Percentiles rank a stretch among this genome's conserved stretches.
phyloP scores from a whole-genome alignment of 2,113 vertebrate genomes.

The Chaetura pelagica region DNA sequence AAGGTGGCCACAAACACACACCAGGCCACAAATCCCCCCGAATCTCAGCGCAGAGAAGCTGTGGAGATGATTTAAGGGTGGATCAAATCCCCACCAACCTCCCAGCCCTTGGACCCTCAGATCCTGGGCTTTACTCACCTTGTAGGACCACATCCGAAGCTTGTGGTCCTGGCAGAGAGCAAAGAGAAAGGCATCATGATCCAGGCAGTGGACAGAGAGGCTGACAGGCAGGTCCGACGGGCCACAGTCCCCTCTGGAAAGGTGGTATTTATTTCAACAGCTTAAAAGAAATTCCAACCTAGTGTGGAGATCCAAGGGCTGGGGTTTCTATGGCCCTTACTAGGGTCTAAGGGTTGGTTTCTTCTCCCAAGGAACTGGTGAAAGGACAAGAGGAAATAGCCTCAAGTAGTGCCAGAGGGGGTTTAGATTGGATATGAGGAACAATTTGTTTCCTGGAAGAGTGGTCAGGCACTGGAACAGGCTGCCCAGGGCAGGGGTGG shows the following conservation, averaged over 20 bases:
- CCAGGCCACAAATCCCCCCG: rapidly evolving
- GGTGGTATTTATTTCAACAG: background rate
- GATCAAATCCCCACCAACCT: rapidly evolving
- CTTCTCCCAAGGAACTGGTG: too few relatives aligned
- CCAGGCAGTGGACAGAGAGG: conserved; percentile 85
- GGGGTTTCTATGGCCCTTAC: too few relatives aligned
- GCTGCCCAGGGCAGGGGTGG: too few relatives aligned
- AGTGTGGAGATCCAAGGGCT: too few relatives aligned
- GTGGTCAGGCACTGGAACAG: too few relatives aligned
- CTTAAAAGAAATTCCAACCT: too few relatives aligned
- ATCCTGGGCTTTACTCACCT: conserved; percentile 66
- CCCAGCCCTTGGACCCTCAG: rapidly evolving
- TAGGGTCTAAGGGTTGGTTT: too few relatives aligned
- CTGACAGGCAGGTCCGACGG: conserved; percentile 83
- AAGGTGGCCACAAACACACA: rapidly evolving
- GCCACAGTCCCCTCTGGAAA: conserved; percentile 84
- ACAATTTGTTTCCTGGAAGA: too few relatives aligned
- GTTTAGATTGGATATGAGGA: too few relatives aligned
- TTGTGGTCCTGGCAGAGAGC: conserved; percentile 94
- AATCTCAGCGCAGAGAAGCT: rapidly evolving
- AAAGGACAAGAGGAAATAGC: too few relatives aligned
- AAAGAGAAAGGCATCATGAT: conserved; percentile 90
- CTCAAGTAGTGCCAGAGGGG: too few relatives aligned
- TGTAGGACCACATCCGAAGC: conserved; percentile 95
- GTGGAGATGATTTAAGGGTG: rapidly evolving